Percentiles rank a stretch among this genome's conserved stretches.
Conservation (phyloP, 2,888 invertebrate genomes). For the Beris morrisii region DNA sequence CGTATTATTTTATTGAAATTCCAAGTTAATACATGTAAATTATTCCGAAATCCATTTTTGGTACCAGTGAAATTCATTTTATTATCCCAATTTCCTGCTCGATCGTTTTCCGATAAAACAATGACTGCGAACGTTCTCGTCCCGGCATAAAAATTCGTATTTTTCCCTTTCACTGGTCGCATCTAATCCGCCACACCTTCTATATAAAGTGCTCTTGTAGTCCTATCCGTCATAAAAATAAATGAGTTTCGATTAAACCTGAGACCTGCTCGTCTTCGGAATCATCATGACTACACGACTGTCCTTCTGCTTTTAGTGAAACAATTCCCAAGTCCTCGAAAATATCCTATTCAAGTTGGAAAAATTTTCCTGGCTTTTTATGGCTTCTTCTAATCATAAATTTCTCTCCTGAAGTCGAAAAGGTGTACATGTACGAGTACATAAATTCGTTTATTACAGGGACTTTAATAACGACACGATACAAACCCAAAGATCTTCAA, state of each 20-base stretch:
- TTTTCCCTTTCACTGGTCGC: constrained; percentile 11
- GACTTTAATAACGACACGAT: no score
- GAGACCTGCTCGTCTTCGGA: neutral
- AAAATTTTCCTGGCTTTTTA: constrained; percentile 25
- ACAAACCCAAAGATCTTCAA: neutral
- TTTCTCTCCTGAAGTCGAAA: neutral
- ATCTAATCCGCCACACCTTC: constrained; percentile 20
- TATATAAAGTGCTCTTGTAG: constrained; percentile 23
- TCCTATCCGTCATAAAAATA: constrained; percentile 25
- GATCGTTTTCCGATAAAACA: constrained; percentile 19
- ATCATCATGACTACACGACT: neutral
- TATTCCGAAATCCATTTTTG: no score
- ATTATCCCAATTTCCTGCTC: no score
- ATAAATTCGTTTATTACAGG: no score
- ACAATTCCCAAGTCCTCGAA: constrained; percentile 21
- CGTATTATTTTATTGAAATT: no score
- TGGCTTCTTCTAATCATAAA: constrained; percentile 21
- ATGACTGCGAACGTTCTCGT: neutral
- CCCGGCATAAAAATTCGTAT: constrained; percentile 15
- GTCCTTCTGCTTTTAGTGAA: constrained; percentile 21
- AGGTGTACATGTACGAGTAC: neutral
- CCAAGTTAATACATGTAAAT: no score
- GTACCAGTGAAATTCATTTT: no score
- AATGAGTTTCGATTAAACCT: constrained; percentile 29
- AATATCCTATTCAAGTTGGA: constrained; percentile 12